These are phyloP conservation scores for Coelopa pilipes DNA, from an alignment of 2,888 invertebrate genomes.

Conservation along the genomic window DNA sequence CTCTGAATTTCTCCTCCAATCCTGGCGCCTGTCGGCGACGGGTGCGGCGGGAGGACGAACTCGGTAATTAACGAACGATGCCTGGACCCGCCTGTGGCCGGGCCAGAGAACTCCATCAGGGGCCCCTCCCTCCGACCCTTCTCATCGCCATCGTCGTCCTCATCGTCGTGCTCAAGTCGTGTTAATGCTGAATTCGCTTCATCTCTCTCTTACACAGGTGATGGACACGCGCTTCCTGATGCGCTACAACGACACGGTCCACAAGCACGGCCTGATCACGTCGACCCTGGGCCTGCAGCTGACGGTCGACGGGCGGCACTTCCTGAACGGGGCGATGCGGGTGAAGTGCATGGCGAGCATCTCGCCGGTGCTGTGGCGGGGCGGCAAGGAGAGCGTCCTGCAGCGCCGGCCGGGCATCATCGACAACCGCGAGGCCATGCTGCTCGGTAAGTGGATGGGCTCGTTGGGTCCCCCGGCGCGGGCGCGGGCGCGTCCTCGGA, in stretches of 20 bases:
- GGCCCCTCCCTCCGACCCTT: too few relatives aligned
- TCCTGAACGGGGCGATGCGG: conserved; percentile 72
- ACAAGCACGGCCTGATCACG: conserved; percentile 71
- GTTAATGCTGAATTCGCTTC: conserved; percentile 3
- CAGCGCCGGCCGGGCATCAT: conserved; percentile 70
- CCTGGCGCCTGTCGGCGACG: too few relatives aligned
- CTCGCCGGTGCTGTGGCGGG: conserved; percentile 72
- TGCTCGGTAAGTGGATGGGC: conserved; percentile 69
- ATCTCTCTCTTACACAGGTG: conserved; percentile 63
- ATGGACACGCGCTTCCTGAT: conserved; percentile 68
- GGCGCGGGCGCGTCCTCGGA: too few relatives aligned
- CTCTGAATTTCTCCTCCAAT: too few relatives aligned
- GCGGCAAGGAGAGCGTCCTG: conserved; percentile 71
- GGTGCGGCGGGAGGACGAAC: too few relatives aligned
- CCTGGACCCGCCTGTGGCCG: too few relatives aligned
- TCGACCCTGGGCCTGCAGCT: conserved; percentile 71
- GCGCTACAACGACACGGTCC: conserved; percentile 69
- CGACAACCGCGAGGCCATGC: conserved; percentile 73
- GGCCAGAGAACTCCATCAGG: too few relatives aligned
- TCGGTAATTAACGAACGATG: too few relatives aligned
- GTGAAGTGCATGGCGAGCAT: conserved; percentile 73
- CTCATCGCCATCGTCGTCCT: too few relatives aligned
- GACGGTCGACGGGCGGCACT: conserved; percentile 70
- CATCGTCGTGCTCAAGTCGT: too few relatives aligned
- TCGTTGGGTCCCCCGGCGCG: background rate